Conservation (phyloP, 2,888 invertebrate species). For the Lithodes maja region DNA sequence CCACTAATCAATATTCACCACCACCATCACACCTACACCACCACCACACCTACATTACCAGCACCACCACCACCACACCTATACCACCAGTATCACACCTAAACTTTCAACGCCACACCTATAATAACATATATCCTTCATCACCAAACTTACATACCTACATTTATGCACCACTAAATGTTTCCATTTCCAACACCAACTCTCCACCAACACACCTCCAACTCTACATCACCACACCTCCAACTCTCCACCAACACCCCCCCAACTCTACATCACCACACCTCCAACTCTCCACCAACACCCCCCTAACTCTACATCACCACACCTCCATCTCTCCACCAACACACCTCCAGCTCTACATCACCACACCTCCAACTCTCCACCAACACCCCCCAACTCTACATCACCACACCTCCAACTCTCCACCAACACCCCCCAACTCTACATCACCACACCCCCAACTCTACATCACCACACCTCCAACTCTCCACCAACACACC, state of each 20-base stretch:
- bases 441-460: not conserved
- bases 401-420: not conserved
- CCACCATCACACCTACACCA: too few species aligned
- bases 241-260: not conserved
- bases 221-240: not conserved
- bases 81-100: too few species aligned
- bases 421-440: not conserved
- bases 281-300: not conserved
- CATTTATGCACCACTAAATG: too few species aligned
- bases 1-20: too few species aligned
- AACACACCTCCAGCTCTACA: not conserved
- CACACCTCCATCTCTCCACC: too few species aligned
- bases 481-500: not conserved
- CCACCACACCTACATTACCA: too few species aligned
- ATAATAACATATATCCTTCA: too few species aligned
- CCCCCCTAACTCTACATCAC: not conserved
- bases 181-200: not conserved
- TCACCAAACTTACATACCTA: too few species aligned
- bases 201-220: not conserved
- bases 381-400: not conserved
- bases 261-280: not conserved
- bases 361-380: not conserved
- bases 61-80: too few species aligned
- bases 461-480: not conserved
- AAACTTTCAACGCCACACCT: too few species aligned